These are phyloP conservation scores for Thunnus thynnus DNA, from an alignment of 2,113 vertebrate genomes.

Conservation along the genomic window DNA sequence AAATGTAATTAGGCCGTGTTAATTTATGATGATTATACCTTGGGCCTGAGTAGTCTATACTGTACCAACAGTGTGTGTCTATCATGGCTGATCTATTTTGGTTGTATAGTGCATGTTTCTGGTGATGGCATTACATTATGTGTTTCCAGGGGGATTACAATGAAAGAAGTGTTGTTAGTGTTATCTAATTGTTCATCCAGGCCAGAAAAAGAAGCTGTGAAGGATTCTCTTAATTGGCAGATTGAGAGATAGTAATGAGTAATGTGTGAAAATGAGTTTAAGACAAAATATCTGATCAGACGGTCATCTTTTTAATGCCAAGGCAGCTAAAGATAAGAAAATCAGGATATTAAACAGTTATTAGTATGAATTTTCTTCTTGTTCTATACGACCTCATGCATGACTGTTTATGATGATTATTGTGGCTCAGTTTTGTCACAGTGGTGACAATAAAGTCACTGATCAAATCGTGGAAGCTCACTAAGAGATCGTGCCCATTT, in stretches of 20 bases:
- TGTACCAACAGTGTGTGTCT: conserved; percentile 41
- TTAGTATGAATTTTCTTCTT: conserved; percentile 42
- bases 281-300: conserved; percentile 39
- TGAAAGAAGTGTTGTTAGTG: conserved; percentile 30
- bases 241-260: conserved; percentile 51
- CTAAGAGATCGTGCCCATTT: conserved; percentile 29
- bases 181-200: conserved; percentile 52
- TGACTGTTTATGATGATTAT: conserved; percentile 41
- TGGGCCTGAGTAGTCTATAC: conserved; percentile 25
- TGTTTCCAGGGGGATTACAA: conserved; percentile 36
- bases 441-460: conserved; percentile 43
- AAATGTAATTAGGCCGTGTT: conserved; percentile 70
- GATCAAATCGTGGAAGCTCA: conserved; percentile 29
- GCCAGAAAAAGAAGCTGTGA: conserved; percentile 12
- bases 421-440: conserved; percentile 22
- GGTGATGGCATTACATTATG: conserved; percentile 16
- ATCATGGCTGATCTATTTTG: conserved; percentile 34
- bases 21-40: conserved; percentile 66
- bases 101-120: conserved; percentile 29
- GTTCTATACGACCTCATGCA: conserved; percentile 14
- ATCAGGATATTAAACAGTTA: conserved; percentile 60
- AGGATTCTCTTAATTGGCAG: conserved; percentile 52
- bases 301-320: conserved; percentile 35
- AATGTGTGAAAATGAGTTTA: conserved; percentile 55
- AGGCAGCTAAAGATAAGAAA: conserved; percentile 39